Percentiles rank a stretch among this genome's conserved stretches.
These are phyloP conservation scores for Crossoptilon crossoptilon DNA, from an alignment of 2,797 vertebrate species.

Conservation along the genomic window DNA sequence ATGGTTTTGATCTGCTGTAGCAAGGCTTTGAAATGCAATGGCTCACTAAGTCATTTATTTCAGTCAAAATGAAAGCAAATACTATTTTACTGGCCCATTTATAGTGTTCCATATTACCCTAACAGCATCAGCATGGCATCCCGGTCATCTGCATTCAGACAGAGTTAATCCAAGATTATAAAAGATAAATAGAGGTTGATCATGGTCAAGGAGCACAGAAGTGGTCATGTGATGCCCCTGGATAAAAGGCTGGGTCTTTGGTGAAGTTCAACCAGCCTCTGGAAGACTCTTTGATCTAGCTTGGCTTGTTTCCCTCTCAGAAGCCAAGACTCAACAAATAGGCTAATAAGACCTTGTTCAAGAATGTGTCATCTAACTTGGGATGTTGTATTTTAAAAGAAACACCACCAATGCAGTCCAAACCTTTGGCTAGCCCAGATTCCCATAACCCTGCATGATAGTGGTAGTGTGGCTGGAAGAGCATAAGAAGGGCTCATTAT, in stretches of 20 bases:
- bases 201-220: background rate
- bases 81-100: background rate
- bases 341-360: background rate
- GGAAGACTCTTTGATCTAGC: background rate
- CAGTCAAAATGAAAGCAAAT: conserved; percentile 43
- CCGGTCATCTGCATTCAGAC: background rate
- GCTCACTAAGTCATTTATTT: background rate
- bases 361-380: background rate
- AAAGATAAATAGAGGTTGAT: conserved; percentile 23
- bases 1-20: conserved; percentile 59
- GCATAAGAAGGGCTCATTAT: background rate
- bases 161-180: background rate
- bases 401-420: background rate
- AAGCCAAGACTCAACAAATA: background rate
- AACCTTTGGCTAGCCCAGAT: background rate
- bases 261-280: background rate
- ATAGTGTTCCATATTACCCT: background rate
- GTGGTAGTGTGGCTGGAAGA: background rate
- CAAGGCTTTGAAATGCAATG: conserved; percentile 56
- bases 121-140: background rate
- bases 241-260: background rate
- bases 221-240: rapidly evolving
- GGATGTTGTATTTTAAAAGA: background rate
- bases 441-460: background rate
- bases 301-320: background rate